Evolutionary conservation across 2,888 invertebrate genomes (phyloP).

Genomic region (Steinernema hermaphroditum): DNA sequence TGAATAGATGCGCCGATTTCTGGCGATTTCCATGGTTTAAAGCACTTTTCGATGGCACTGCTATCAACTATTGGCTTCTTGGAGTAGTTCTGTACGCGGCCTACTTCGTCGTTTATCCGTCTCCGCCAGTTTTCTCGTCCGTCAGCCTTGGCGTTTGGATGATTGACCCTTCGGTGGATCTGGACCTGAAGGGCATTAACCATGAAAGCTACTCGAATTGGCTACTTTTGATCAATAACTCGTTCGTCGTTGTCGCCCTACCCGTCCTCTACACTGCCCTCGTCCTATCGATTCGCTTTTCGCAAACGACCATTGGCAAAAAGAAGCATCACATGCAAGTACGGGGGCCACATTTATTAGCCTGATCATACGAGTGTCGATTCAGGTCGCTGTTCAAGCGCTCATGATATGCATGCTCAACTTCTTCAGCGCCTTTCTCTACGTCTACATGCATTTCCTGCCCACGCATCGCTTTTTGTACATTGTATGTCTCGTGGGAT

Average conservation of each 20-base stretch:
- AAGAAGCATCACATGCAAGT: conserved; percentile 24
- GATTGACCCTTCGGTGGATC: neutral
- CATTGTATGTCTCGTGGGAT: conserved; percentile 1
- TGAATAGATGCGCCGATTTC: conserved; percentile 15
- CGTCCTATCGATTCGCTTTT: neutral
- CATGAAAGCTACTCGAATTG: neutral
- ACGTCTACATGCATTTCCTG: conserved; percentile 14
- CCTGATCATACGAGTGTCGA: neutral
- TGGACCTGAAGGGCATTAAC: neutral
- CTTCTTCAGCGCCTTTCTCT: neutral
- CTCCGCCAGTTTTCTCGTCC: conserved; percentile 4
- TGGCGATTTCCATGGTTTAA: neutral
- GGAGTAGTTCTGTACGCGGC: neutral
- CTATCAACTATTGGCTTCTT: neutral
- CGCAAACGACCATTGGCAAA: neutral
- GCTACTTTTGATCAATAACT: neutral
- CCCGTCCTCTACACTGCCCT: neutral
- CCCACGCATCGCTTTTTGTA: neutral
- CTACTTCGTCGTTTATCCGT: neutral
- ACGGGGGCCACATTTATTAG: neutral
- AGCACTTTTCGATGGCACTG: neutral
- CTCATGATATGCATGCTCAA: conserved; percentile 13
- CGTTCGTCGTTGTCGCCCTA: neutral
- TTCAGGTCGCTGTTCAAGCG: conserved; percentile 16
- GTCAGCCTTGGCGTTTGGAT: neutral